These are phyloP conservation scores for Calonectris borealis DNA, from an alignment of 2,113 vertebrate species.

Conservation along the genomic window DNA sequence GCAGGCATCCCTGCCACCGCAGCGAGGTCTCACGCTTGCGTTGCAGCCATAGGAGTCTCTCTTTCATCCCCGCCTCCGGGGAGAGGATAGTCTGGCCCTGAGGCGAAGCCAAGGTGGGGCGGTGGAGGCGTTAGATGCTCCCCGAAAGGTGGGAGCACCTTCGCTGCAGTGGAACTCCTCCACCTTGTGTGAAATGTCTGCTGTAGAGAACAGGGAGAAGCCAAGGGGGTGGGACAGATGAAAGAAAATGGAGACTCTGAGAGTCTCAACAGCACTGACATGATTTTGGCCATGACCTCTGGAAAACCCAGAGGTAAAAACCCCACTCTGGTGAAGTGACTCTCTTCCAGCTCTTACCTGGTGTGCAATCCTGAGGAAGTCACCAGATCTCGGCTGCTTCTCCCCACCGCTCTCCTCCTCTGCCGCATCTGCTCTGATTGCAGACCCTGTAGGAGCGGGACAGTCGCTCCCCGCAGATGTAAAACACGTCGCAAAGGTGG, in stretches of 20 bases:
- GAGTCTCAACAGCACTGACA: not conserved
- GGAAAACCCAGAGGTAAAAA: not conserved
- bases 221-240: not conserved
- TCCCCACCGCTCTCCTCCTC: not conserved
- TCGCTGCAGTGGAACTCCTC: not conserved
- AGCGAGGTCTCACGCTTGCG: fast-evolving
- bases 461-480: fast-evolving
- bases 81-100: no score
- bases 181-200: not conserved
- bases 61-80: not conserved
- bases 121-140: not conserved
- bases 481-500: not conserved
- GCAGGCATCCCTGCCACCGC: fast-evolving
- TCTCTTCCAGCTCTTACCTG: not conserved
- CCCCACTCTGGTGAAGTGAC: not conserved
- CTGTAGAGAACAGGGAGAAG: not conserved
- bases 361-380: not conserved
- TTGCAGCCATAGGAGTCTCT: not conserved
- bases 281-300: not conserved
- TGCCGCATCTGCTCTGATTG: not conserved
- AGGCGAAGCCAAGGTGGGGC: fast-evolving
- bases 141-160: not conserved
- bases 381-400: not conserved
- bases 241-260: not conserved
- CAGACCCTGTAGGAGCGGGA: fast-evolving